Evolutionary conservation across 2,888 invertebrate species (phyloP), one percentile per base, ranked within the genome.

Genomic region (Rhogogaster chlorosoma): DNA sequence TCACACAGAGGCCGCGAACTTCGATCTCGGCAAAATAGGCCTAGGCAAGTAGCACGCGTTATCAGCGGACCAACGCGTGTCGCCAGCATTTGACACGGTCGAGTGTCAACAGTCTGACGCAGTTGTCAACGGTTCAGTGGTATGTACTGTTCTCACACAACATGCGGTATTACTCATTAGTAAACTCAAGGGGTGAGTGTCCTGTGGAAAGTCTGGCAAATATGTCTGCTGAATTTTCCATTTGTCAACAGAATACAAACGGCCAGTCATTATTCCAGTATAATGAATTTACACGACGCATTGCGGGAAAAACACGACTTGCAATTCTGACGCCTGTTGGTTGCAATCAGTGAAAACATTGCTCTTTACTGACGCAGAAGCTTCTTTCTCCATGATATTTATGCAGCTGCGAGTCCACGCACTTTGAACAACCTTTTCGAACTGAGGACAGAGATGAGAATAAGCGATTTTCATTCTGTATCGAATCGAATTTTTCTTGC

Each of bases 21-120:
- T 77, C n/a, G 77, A 77, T 26, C 77, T 36, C 77, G 77, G 49
- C 53, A 53, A 49, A 77, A 77, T 77, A 77, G 45, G 49, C 77
- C 18, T 77, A 77, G 77, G 32, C 77, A 49, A 49, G 26, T 29
- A 26, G n/a, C n/a, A 32, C 53, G 29, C 29, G 49, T 53, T 53
- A 77, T 77, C 77, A 49, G 53, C 77, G 15, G 49, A 49, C 26
- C 49, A 49, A 77, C 77, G 53, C 49, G 77, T 77, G 18, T 29
- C 18, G 29, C 15, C 6, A 77, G 26, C 29, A 49, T 53, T 77
- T 2, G 5, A 18, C 53, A 77, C 53, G 32, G 53, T 32, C 77
- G 18, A 77, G 26, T 77, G 12, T 22, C 22, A 73, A 42, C 73
- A 49, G 38, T 38, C 18, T 73, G 22, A 73, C 42, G 12, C 73